phyloP scores from a whole-genome alignment of 92 coral and sea anemone genomes.

The Heteractis magnifica region DNA sequence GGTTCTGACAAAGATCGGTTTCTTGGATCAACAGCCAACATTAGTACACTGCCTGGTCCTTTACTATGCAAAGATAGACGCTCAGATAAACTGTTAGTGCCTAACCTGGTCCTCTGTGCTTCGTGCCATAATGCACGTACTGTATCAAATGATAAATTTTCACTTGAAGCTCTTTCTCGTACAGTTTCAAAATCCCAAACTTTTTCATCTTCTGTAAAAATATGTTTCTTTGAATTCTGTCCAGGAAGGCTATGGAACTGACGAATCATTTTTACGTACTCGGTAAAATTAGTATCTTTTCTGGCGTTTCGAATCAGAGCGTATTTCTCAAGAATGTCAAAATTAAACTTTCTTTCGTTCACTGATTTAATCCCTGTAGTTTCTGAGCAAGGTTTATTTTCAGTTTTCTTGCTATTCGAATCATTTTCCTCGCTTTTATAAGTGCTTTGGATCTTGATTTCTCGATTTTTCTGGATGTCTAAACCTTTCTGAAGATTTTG shows the following conservation, averaged over 20 bases:
- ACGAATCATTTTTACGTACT: slow-evolving; percentile 24
- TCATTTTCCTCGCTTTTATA: background rate
- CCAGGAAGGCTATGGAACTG: background rate
- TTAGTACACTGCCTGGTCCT: background rate
- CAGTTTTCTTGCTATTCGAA: background rate
- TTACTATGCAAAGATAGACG: slow-evolving; percentile 10
- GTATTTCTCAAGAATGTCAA: slow-evolving; percentile 38
- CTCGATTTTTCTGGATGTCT: background rate
- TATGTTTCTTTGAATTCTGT: background rate
- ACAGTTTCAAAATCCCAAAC: background rate
- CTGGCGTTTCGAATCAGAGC: slow-evolving; percentile 26
- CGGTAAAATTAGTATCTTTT: slow-evolving; percentile 11
- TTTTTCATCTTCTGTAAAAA: background rate
- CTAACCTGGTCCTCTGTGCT: slow-evolving; percentile 23
- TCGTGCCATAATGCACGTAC: slow-evolving; percentile 45
- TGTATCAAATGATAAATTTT: slow-evolving; percentile 19
- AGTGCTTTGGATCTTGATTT: background rate
- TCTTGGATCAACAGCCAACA: background rate
- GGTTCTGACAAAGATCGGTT: slow-evolving; percentile 13
- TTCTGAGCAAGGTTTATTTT: background rate
- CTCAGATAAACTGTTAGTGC: slow-evolving; percentile 1
- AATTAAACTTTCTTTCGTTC: slow-evolving; percentile 13
- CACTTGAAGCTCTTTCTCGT: background rate
- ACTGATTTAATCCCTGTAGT: background rate
- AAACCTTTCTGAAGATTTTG: background rate